Conservation (phyloP, 2,888 invertebrate species). For the Limenitis camilla region DNA sequence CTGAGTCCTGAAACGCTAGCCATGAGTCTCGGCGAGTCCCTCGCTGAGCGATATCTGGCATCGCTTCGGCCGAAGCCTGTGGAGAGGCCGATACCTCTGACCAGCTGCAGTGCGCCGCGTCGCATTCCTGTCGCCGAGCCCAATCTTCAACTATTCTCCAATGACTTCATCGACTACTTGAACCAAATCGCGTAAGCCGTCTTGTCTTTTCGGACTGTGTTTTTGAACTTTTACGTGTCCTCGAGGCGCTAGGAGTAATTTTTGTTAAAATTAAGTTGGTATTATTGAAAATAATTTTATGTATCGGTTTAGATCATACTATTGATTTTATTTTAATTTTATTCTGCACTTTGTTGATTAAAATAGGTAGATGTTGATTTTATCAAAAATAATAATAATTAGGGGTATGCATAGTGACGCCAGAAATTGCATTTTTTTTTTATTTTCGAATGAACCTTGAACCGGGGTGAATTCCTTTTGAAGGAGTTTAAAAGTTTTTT, state of each 20-base stretch:
- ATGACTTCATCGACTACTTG: slow-evolving; percentile 76
- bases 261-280: slow-evolving; percentile 73
- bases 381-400: slow-evolving; percentile 57
- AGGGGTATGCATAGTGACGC: slow-evolving; percentile 53
- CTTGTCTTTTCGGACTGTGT: slow-evolving; percentile 31
- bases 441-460: slow-evolving; percentile 45
- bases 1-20: slow-evolving; percentile 61
- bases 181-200: slow-evolving; percentile 73
- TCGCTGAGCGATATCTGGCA: slow-evolving; percentile 60
- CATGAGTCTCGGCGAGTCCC: slow-evolving; percentile 65
- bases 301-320: slow-evolving; percentile 68
- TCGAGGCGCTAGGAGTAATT: slow-evolving; percentile 56
- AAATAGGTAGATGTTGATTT: slow-evolving; percentile 58
- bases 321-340: slow-evolving; percentile 74
- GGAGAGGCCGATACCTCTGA: slow-evolving; percentile 34
- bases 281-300: slow-evolving; percentile 73
- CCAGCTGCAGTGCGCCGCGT: slow-evolving; percentile 45
- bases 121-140: slow-evolving; percentile 43
- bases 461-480: slow-evolving; percentile 49
- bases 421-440: slow-evolving; percentile 69
- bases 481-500: slow-evolving; percentile 45
- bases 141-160: slow-evolving; percentile 75
- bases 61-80: slow-evolving; percentile 56
- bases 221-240: slow-evolving; percentile 38
- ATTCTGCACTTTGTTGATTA: slow-evolving; percentile 70